phyloP scores from a whole-genome alignment of 2,797 vertebrate species.

The Mallotus villosus region DNA sequence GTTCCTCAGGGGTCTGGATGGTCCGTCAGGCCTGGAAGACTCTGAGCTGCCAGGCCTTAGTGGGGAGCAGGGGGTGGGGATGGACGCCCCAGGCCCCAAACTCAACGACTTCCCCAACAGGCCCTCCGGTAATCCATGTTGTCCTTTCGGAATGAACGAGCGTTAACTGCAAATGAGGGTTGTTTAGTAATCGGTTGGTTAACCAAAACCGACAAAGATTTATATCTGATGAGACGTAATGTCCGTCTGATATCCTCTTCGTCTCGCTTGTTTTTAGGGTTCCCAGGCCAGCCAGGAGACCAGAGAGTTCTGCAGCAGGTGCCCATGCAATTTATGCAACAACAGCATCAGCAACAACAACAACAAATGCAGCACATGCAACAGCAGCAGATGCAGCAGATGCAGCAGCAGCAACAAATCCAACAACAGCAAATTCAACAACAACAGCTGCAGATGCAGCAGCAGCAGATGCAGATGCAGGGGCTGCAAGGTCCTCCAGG shows the following conservation, averaged over 20 bases:
- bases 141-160: neutral
- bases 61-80: conserved; percentile 84
- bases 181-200: neutral
- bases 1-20: conserved; percentile 79
- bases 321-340: conserved; percentile 90
- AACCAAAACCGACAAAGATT: neutral
- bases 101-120: conserved; percentile 88
- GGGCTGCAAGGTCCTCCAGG: conserved; percentile 68
- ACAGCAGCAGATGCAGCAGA: conserved; percentile 27
- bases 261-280: conserved; percentile 71
- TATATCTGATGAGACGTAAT: neutral
- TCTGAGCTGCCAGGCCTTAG: conserved; percentile 82
- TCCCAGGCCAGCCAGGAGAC: conserved; percentile 87
- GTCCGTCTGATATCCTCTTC: neutral
- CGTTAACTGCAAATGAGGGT: neutral
- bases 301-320: conserved; percentile 94
- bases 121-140: conserved; percentile 78
- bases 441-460: conserved; percentile 47
- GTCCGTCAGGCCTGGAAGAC: conserved; percentile 84
- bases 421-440: conserved; percentile 66
- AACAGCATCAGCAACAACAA: conserved; percentile 66
- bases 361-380: conserved; percentile 67
- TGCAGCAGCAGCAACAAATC: conserved; percentile 56
- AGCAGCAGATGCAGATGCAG: conserved; percentile 81
- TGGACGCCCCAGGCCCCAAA: conserved; percentile 86